Evolutionary conservation across 1,140 invertebrate species (phyloP), one percentile per base, ranked within the genome.

Genomic region (Drosophila kepulauana): DNA sequence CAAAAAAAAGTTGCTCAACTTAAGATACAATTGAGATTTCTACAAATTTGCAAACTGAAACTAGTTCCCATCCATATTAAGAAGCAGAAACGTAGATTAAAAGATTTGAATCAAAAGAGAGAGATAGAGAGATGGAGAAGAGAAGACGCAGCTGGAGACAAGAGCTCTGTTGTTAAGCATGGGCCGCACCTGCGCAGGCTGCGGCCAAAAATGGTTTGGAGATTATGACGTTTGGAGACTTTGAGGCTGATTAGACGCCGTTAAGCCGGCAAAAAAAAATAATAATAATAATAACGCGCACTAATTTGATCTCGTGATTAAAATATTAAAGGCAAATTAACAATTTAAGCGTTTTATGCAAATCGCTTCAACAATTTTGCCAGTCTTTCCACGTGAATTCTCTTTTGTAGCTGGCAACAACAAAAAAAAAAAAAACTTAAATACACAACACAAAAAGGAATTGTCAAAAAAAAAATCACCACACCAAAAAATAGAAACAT

Each of bases 401-500:
- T 35, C 35, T 35, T 35, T 35, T 35, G 35, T 25, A 20, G 45
- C 59, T 58, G 52, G 25, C 57, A 62, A 63, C 13, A 15, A 48
- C 6, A 33, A 20, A 52, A 72, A 58, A 58, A 66, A 57, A 58
- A 59, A 6, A 35, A 13, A n/a, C 3, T n/a, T 51, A 52, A 41
- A 35, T 30, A 72, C 25, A 66, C 35, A 52, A 30, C 35, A 57
- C n/a, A 41, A 65, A 73, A 62, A 65, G 38, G 46, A 58, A 76
- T 51, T 61, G 45, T 25, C 25, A 48, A 71, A 70, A 59, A 66
- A 63, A 64, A 69, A 75, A 62, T 68, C 63, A 78, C n/a, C 30
- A 65, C 49, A 49, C 51, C 51, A 56, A 57, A 54, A 71, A 68
- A 74, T 64, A 51, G 66, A 65, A 79, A 72, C 52, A 46, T 79